Evolutionary conservation across 2,888 invertebrate genomes (phyloP), one percentile per base, ranked within the genome.

Genomic region (Lobophora halterata): DNA sequence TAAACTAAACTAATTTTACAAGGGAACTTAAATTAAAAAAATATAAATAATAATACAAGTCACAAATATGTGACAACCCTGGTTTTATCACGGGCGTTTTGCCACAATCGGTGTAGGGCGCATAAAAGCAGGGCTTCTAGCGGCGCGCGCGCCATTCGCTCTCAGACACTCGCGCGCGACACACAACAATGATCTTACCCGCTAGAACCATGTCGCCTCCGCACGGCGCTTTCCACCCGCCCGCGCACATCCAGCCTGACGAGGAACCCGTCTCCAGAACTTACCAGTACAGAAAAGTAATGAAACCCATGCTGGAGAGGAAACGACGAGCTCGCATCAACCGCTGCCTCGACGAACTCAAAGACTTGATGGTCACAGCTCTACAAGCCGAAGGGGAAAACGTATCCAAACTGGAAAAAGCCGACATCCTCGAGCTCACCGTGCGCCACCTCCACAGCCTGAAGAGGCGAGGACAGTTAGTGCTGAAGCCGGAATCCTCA

Each of bases 231-330:
- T 89, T 76, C 79, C 88, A 71, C 62, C 88, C 74, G 58, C 89
- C 73, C 57, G 81, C 77, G 55, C 76, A 75, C 65, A 58, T 64
- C 43, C 77, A 76, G 30, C 76, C 79, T 8, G 87, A 88, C 54
- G 88, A 87, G 46, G 88, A 87, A 54, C 93, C 93, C 37, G 94
- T 95, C 76, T 96, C 96, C 49, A 90, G 96, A 71, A 96, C 96
- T 52, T 96, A 96, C 77, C 96, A 96, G 71, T 96, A 96, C 87
- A 90, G 96, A 75, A 96, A 95, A 90, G 95, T 96, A 54, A 96
- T 95, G 95, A 96, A 96, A 77, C 96, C 96, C 27, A 93, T 96
- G 92, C 83, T 96, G 58, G 96, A 96, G 72, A 89, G 96, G 38
- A 95, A 96, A 76, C 89, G 96, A 14, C 89, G 96, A 50, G 96